Conservation (phyloP, 2,797 vertebrate species). For the Holocentrus rufus region DNA sequence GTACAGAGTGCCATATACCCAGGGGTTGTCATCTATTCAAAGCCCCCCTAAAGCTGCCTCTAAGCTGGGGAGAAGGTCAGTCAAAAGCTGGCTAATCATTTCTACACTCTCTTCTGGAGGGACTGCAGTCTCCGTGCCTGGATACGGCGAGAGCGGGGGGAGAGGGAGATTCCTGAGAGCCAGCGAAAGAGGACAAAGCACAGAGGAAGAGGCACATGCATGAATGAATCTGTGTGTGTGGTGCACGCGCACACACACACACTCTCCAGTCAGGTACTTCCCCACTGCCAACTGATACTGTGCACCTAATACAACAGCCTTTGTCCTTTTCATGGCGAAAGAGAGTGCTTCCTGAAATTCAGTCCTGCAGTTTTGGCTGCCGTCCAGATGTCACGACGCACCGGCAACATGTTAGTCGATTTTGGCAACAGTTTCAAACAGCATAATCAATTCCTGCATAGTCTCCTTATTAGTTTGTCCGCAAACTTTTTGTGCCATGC, state of each 20-base stretch:
- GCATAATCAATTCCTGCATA: slow-evolving; percentile 16
- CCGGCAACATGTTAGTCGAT: slow-evolving; percentile 25
- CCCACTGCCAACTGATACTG: slow-evolving; percentile 15
- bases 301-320: slow-evolving; percentile 5
- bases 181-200: slow-evolving; percentile 28
- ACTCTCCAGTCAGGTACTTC: slow-evolving; percentile 26
- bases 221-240: too few species aligned
- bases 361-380: background rate
- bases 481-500: too few species aligned
- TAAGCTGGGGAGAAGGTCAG: slow-evolving; percentile 51
- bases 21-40: slow-evolving; percentile 40
- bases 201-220: slow-evolving; percentile 26
- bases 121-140: slow-evolving; percentile 43
- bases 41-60: slow-evolving; percentile 42
- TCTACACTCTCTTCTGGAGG: slow-evolving; percentile 43
- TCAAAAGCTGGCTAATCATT: slow-evolving; percentile 61
- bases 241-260: background rate
- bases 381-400: background rate
- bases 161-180: slow-evolving; percentile 29
- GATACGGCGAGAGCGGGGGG: slow-evolving; percentile 23
- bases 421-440: background rate
- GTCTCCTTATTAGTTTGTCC: slow-evolving; percentile 8
- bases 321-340: slow-evolving; percentile 43
- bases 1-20: slow-evolving; percentile 26
- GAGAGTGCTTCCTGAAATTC: slow-evolving; percentile 46